These are phyloP conservation scores for Gymnocheta viridis DNA, from an alignment of 2,888 invertebrate genomes.

Conservation along the genomic window DNA sequence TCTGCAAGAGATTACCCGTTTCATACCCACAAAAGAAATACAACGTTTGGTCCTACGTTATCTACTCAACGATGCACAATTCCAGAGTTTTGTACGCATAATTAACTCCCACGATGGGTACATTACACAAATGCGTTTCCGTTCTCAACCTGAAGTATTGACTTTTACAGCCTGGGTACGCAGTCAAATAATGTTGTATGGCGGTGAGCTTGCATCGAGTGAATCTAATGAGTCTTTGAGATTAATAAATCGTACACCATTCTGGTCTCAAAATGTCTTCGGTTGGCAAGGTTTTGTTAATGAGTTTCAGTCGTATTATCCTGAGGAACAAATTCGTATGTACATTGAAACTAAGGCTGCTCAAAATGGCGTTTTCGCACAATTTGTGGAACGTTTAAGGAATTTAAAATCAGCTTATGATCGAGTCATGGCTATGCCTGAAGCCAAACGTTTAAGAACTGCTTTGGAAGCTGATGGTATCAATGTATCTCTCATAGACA, in stretches of 20 bases:
- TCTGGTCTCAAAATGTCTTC: slow-evolving; percentile 73
- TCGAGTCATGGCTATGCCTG: slow-evolving; percentile 75
- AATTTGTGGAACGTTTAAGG: slow-evolving; percentile 75
- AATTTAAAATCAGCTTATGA: slow-evolving; percentile 76
- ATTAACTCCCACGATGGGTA: slow-evolving; percentile 75
- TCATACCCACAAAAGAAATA: slow-evolving; percentile 71
- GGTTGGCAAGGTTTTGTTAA: slow-evolving; percentile 79
- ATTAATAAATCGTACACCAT: slow-evolving; percentile 74
- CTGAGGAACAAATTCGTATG: slow-evolving; percentile 73
- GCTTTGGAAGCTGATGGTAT: slow-evolving; percentile 76
- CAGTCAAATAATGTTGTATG: slow-evolving; percentile 73
- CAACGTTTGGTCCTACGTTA: slow-evolving; percentile 74
- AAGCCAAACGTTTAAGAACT: slow-evolving; percentile 70
- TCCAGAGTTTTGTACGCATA: slow-evolving; percentile 77
- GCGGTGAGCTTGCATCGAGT: slow-evolving; percentile 71
- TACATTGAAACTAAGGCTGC: slow-evolving; percentile 74
- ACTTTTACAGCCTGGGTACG: slow-evolving; percentile 75
- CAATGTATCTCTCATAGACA: slow-evolving; percentile 73
- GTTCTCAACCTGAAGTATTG: slow-evolving; percentile 77
- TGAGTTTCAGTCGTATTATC: slow-evolving; percentile 76
- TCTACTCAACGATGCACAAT: slow-evolving; percentile 77
- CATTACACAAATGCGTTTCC: slow-evolving; percentile 73
- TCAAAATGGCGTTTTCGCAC: slow-evolving; percentile 74
- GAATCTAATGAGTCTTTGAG: slow-evolving; percentile 73
- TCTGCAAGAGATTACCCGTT: slow-evolving; percentile 52